Base-by-base conservation (phyloP, 2,888 invertebrate species). In the Anodontia alba region DNA sequence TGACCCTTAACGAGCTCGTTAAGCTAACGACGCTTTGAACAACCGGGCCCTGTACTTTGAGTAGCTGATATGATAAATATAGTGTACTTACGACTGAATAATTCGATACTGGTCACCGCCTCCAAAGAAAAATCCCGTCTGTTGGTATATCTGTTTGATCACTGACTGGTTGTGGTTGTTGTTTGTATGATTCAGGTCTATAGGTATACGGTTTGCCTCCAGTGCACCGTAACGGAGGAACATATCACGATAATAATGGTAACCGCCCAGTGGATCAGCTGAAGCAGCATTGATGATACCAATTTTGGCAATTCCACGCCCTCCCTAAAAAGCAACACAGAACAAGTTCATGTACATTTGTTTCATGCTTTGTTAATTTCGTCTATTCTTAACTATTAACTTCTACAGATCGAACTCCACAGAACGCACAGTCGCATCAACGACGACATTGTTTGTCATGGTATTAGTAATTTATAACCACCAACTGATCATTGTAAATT, bases 41-140 rank as follows among this genome's bases (percentile, higher is more conserved):
- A n/a, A n/a, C n/a, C n/a, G n/a, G n/a, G n/a, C n/a, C n/a, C n/a
- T n/a, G n/a, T n/a, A n/a, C n/a, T n/a, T n/a, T n/a, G n/a, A n/a
- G n/a, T n/a, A n/a, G n/a, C n/a, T n/a, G n/a, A n/a, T n/a, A n/a
- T n/a, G n/a, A n/a, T n/a, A n/a, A n/a, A n/a, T n/a, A n/a, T n/a
- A n/a, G n/a, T 38, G 23, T n/a, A 46, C 87, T 73, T 76, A 90
- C 88, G 88, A 84, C n/a, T 87, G 46, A 5, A 88, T 77, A 29
- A 90, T 81, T 33, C 87, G 66, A 38, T 76, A 69, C 67, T 89
- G 90, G 36, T 89, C 88, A 1, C 91, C 91, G 0, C 90, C 91
- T 12, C 88, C 87, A 72, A 91, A 91, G 81, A 90, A 88, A 73
- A 91, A 90, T 8, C 91, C 91, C 0, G 90, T 90, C 81, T 89